Evolutionary conservation across 2,797 vertebrate species (phyloP), one percentile per base, ranked within the genome.

Genomic region (Apodemus agrarius): DNA sequence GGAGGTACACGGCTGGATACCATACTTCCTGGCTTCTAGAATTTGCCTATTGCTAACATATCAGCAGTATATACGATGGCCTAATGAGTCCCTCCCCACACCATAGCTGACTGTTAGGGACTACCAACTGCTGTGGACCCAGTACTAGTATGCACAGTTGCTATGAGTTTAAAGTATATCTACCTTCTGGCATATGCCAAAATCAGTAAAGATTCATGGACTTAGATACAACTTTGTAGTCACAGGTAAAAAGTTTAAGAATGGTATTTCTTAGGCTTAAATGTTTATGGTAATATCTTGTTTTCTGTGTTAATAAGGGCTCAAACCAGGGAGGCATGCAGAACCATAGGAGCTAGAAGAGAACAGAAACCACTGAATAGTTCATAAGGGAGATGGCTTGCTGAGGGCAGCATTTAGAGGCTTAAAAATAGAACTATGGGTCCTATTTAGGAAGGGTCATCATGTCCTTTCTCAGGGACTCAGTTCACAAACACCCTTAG

Each of bases 161-260:
- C 69, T 74, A 31, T 74, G n/a, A 88, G 29, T 89, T 59, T 17
- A 75, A 54, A 97, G 76, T 24, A 83, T 24, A 46, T 31, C 31
- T 37, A n/a, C 63, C 92, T 94, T 79, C 85, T 89, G 80, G 10
- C 43, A 63, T 40, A 16, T 61, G 13, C 26, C 16, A 2, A 37
- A 76, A 89, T 94, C 52, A n/a, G 14, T 83, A 79, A 86, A 63
- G 75, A 72, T 26, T 80, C 61, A 7, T 37, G 69, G 78, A 92
- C 61, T 89, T 46, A 67, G 22, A 13, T n/a, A 17, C 34, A 78
- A 13, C 5, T 24, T 90, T 57, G 37, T 49, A 90, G 31, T 79
- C 74, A 57, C 19, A 94, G 49, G 29, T 65, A 54, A 75, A 75
- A 46, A 93, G 22, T 83, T 93, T 86, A 3, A 79, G 93, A 90